These are phyloP conservation scores for Lathamus discolor DNA, from an alignment of 2,113 vertebrate species.

Conservation along the genomic window DNA sequence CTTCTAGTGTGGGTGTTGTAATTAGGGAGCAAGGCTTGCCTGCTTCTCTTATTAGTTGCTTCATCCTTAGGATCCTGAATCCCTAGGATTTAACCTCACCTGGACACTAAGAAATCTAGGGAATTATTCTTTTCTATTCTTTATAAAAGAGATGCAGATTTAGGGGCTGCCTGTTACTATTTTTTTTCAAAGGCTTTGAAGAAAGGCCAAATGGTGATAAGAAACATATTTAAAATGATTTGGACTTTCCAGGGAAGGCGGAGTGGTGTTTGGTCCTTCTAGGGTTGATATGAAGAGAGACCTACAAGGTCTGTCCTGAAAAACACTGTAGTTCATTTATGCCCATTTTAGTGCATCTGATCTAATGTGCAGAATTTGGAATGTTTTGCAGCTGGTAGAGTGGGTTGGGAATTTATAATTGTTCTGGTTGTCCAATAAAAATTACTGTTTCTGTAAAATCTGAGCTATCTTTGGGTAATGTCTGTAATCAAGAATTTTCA, in stretches of 20 bases:
- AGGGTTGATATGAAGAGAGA: background rate
- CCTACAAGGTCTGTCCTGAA: background rate
- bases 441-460: background rate
- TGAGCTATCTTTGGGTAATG: background rate
- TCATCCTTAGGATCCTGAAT: background rate
- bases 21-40: background rate
- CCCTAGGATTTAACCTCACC: background rate
- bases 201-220: background rate
- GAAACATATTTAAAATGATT: background rate
- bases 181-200: background rate
- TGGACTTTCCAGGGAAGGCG: background rate
- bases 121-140: background rate
- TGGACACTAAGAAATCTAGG: background rate
- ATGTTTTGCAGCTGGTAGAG: background rate
- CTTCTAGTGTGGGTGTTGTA: background rate
- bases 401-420: background rate
- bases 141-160: background rate
- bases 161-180: background rate
- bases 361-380: background rate
- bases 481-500: background rate
- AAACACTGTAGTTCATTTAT: background rate
- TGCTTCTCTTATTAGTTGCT: background rate
- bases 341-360: background rate
- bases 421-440: background rate
- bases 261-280: background rate